Evolutionary conservation across 1,140 invertebrate species (phyloP).

Genomic region (Pseudomyrmex flavicornis): DNA sequence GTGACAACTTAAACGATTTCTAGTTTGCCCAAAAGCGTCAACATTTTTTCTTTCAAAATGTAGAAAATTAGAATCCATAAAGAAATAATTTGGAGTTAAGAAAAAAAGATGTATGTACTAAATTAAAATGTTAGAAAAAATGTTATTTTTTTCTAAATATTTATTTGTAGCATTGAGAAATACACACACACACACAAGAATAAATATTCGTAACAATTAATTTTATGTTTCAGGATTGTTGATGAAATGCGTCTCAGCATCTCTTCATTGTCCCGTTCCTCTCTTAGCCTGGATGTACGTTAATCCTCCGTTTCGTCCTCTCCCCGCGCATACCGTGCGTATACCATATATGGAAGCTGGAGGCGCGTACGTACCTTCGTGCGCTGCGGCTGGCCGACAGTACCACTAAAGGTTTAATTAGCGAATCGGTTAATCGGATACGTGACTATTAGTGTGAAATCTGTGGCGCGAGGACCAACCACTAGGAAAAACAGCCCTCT

Average conservation of each 20-base stretch:
- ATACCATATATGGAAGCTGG: conserved; percentile 40
- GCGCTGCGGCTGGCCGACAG: conserved; percentile 69
- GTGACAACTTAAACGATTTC: too few species aligned
- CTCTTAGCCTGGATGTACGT: conserved; percentile 27
- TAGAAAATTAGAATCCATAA: too few species aligned
- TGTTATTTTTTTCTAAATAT: too few species aligned
- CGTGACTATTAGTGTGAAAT: conserved; percentile 73
- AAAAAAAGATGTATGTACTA: too few species aligned
- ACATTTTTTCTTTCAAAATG: too few species aligned
- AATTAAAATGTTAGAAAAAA: too few species aligned
- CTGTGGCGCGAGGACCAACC: conserved; percentile 40
- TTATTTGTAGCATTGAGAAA: not conserved
- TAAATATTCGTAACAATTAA: not conserved
- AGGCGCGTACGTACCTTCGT: conserved; percentile 71
- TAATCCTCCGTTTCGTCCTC: conserved; percentile 31
- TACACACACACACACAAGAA: not conserved
- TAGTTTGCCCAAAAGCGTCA: too few species aligned
- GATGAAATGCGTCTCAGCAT: not conserved
- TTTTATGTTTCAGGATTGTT: conserved; percentile 19
- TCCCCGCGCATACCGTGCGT: conserved; percentile 19
- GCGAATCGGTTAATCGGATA: conserved; percentile 75
- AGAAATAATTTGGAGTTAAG: too few species aligned
- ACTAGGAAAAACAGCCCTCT: conserved; percentile 21
- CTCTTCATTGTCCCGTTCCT: not conserved
- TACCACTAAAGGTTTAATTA: conserved; percentile 76